Conservation (phyloP, 2,113 vertebrate species). For the Hippocampus abdominalis region DNA sequence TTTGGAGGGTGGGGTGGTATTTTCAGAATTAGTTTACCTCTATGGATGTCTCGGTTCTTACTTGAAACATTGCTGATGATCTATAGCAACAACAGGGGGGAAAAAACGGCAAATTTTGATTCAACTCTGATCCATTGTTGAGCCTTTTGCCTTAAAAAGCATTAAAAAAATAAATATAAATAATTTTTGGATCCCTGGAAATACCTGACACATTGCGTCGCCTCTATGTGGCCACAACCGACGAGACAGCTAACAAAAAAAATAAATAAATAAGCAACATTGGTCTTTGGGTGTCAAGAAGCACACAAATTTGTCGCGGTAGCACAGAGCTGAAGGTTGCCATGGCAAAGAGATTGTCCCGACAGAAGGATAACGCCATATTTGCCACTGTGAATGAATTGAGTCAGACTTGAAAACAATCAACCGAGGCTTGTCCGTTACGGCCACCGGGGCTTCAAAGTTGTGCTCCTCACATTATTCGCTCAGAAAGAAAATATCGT, state of each 20-base stretch:
- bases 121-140: slow-evolving; percentile 70
- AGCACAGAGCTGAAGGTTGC: slow-evolving; percentile 67
- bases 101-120: slow-evolving; percentile 64
- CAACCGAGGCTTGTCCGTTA: slow-evolving; percentile 48
- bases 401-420: slow-evolving; percentile 63
- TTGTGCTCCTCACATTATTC: slow-evolving; percentile 41
- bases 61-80: slow-evolving; percentile 57
- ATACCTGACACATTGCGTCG: slow-evolving; percentile 50
- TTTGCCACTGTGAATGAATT: slow-evolving; percentile 69
- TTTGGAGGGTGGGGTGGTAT: slow-evolving; percentile 36
- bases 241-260: neutral
- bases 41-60: slow-evolving; percentile 65
- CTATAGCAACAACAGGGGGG: neutral
- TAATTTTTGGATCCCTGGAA: slow-evolving; percentile 55
- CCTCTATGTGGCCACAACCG: slow-evolving; percentile 32
- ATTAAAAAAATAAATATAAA: slow-evolving; percentile 41
- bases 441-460: slow-evolving; percentile 39
- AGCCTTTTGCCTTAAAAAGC: slow-evolving; percentile 73
- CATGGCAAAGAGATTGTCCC: slow-evolving; percentile 66
- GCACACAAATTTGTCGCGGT: slow-evolving; percentile 60
- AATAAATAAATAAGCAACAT: neutral
- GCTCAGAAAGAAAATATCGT: slow-evolving; percentile 23
- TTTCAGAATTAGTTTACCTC: slow-evolving; percentile 64
- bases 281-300: slow-evolving; percentile 55
- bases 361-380: slow-evolving; percentile 66